Conservation (phyloP, 2,888 invertebrate species). For the Escarpia spicata region DNA sequence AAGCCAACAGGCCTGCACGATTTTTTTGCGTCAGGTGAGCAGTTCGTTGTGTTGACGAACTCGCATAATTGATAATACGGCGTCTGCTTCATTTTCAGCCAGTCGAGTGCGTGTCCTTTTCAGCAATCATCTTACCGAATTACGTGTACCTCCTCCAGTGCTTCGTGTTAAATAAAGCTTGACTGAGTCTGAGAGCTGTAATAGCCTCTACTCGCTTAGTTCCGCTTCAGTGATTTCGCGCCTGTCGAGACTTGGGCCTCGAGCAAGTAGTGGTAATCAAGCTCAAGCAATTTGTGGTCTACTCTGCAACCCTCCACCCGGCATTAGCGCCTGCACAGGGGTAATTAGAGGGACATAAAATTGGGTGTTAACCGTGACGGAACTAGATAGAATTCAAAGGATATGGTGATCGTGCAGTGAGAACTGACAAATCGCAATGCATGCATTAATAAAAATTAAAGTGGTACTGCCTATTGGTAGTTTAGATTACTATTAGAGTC, state of each 20-base stretch:
- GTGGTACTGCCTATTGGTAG: too few species aligned
- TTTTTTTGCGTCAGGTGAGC: background rate
- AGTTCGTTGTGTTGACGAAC: background rate
- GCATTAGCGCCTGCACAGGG: background rate
- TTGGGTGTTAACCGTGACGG: background rate
- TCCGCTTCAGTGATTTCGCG: background rate
- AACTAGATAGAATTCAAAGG: background rate
- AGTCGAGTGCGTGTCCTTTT: background rate
- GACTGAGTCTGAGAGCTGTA: background rate
- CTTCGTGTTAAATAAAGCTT: background rate
- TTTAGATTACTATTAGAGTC: background rate
- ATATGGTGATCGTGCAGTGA: background rate
- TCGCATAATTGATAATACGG: background rate
- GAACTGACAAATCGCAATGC: background rate
- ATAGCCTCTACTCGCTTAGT: background rate
- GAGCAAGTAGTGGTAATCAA: background rate
- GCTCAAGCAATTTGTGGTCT: slow-evolving; percentile 3
- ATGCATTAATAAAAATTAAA: background rate
- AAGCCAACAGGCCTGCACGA: background rate
- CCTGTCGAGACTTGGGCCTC: background rate
- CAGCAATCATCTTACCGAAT: background rate
- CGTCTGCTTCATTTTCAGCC: background rate
- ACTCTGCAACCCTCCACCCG: background rate
- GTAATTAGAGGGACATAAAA: background rate
- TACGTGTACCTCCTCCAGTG: background rate